These are phyloP conservation scores for Phymanthus crucifer DNA, from an alignment of 92 coral and sea anemone species.

Conservation along the genomic window DNA sequence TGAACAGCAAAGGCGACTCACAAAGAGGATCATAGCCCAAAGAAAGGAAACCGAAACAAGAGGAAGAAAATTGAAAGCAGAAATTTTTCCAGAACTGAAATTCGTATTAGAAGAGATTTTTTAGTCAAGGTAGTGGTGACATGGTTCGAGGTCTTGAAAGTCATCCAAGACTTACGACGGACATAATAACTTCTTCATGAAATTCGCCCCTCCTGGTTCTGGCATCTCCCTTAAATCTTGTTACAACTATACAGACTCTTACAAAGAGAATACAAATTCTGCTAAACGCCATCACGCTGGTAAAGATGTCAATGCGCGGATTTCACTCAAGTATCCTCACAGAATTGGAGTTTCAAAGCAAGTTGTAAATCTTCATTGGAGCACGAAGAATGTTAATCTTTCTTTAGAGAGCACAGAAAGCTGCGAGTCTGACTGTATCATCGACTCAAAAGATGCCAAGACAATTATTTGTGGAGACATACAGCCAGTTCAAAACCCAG, in stretches of 20 bases:
- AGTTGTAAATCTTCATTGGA: conserved; percentile 58
- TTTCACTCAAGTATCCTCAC: conserved; percentile 48
- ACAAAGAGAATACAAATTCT: conserved; percentile 33
- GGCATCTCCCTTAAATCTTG: conserved; percentile 42
- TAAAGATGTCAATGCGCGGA: conserved; percentile 41
- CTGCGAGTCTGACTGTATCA: conserved; percentile 8
- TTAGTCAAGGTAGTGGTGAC: conserved; percentile 20
- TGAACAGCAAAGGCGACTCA: conserved; percentile 25
- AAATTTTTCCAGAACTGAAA: conserved; percentile 66
- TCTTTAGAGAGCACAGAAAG: conserved; percentile 19
- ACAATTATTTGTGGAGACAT: conserved; percentile 49
- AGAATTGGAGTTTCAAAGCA: conserved; percentile 28
- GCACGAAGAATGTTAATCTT: conserved; percentile 47
- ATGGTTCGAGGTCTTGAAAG: conserved; percentile 57
- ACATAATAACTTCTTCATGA: neutral
- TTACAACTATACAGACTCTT: conserved; percentile 50
- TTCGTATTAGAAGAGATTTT: conserved; percentile 61
- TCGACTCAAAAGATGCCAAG: conserved; percentile 60
- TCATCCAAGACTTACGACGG: conserved; percentile 47
- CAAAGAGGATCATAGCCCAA: neutral
- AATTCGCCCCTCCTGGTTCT: conserved; percentile 25
- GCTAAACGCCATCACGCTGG: conserved; percentile 61
- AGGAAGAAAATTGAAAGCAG: conserved; percentile 60
- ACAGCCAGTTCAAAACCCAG: conserved; percentile 59
- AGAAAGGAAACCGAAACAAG: conserved; percentile 12